Base-by-base conservation (phyloP, 2,113 vertebrate genomes). In the Tinamus guttatus region DNA sequence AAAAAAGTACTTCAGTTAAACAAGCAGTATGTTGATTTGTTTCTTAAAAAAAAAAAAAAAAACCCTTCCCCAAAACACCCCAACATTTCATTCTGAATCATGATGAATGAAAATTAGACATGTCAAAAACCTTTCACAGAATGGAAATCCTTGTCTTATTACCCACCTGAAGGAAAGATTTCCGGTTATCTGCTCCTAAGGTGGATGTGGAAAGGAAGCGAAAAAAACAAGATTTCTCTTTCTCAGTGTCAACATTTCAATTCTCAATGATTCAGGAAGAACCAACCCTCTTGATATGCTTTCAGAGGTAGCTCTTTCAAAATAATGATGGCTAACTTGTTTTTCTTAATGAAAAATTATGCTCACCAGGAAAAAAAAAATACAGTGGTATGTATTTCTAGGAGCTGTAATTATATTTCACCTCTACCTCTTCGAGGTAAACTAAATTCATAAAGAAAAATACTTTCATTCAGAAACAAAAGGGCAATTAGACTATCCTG, bases 371-470 rank as follows among this genome's bases (percentile, higher is more conserved):
- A 86, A 95, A 83, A 81, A 78, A 77, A 82, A 73, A 93, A 71
- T 70, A 25, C 36, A 80, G 45, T n/a, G 25, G 63, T 19, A 34
- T 2, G 2, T 47, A 54, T 87, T 85, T 86, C 74, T 91, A 91
- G 74, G 17, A 75, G 67, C 22, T 93, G 65, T 47, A 93, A 95
- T 90, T 74, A 75, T 5, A 68, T n/a, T 27, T 73, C 2, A 81
- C 7, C 9, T 88, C 27, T 41, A 41, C 13, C 40, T 79, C 34
- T 91, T 60, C 69, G 49, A 69, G 65, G 75, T 40, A 92, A 78
- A 90, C 80, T 87, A 81, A 81, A 93, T 78, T 64, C 30, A 65
- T 52, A 17, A 68, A 60, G 82, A 95, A 90, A 30, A 95, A 91
- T n/a, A 30, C 13, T 74, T 78, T 95, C 78, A 4, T 52, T 84